These are phyloP conservation scores for Ibycter americanus DNA, from an alignment of 2,797 vertebrate genomes.

Conservation along the genomic window DNA sequence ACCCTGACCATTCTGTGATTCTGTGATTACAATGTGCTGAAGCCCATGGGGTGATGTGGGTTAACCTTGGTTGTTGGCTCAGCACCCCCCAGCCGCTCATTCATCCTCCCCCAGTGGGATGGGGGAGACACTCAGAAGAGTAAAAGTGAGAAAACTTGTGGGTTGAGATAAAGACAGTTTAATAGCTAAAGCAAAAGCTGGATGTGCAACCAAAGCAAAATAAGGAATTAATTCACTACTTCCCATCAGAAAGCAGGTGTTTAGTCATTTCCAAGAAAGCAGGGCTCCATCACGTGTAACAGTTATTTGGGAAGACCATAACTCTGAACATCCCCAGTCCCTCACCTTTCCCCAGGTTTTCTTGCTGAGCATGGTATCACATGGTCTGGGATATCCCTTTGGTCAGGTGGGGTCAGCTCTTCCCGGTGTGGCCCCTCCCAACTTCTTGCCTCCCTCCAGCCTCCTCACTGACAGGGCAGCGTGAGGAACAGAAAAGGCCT, in stretches of 20 bases:
- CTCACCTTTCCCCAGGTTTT: background rate
- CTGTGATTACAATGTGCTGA: background rate
- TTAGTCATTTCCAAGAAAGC: background rate
- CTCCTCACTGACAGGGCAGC: background rate
- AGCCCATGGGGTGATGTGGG: background rate
- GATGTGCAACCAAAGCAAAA: background rate
- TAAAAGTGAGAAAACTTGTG: background rate
- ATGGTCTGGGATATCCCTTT: background rate
- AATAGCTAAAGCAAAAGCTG: background rate
- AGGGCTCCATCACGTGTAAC: background rate
- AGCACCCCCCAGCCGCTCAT: accelerated
- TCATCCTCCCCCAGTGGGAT: background rate
- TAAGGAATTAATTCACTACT: background rate
- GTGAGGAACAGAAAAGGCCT: background rate
- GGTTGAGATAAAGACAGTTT: background rate
- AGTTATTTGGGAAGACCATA: background rate
- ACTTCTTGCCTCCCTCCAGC: background rate
- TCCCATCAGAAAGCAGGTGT: background rate
- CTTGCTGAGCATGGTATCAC: background rate
- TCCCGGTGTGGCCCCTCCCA: background rate
- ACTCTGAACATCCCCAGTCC: accelerated
- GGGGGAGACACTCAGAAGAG: background rate
- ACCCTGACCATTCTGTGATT: too few species aligned
- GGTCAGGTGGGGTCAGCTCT: background rate
- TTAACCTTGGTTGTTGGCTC: background rate